Evolutionary conservation across 2,113 vertebrate genomes (phyloP), one percentile per base, ranked within the genome.

Genomic region (Corvus cornix): DNA sequence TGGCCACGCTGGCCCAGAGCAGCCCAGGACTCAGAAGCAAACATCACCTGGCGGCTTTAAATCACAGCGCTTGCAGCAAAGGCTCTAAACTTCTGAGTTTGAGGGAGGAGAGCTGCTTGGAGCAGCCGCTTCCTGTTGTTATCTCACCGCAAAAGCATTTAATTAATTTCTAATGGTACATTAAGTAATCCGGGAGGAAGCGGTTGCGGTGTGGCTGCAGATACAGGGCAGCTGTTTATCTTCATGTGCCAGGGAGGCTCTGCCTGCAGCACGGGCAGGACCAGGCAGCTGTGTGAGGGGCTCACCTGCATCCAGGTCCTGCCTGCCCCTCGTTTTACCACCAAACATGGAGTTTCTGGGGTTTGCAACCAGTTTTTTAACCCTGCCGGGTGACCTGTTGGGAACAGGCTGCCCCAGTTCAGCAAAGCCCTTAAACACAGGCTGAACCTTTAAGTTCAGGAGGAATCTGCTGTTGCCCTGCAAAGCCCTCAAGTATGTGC

Each of bases 161-260:
- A 96, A 97, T 97, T 96, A 97, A 96, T 96, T 96, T 93, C 93
- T 94, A 93, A 92, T 95, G 95, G 89, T 35, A 21, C 26, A 6
- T 92, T 90, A 90, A 96, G 90, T 88, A 78, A 95, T 79, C 69
- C 0, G 9, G 64, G 91, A 93, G 96, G 88, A 96, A 96, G 92
- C 21, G 27, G 89, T 89, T 91, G 89, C 2, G 12, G 88, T 89
- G 93, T 77, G 69, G 90, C 92, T 90, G 92, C 92, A 96, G 96
- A 94, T 93, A 84, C 93, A 93, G 84, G 92, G 92, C 93, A 89
- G 95, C 84, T 96, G 90, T 77, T 85, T 80, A 70, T 95, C 93
- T 92, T 64, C 7, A 0, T 49, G 69, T 37, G 69, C 77, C 5
- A 35, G 56, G 92, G 83, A 86, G 49, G 37, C 58, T 95, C 67